These are phyloP conservation scores for Brachyptera risi DNA, from an alignment of 2,888 invertebrate species.

Conservation along the genomic window DNA sequence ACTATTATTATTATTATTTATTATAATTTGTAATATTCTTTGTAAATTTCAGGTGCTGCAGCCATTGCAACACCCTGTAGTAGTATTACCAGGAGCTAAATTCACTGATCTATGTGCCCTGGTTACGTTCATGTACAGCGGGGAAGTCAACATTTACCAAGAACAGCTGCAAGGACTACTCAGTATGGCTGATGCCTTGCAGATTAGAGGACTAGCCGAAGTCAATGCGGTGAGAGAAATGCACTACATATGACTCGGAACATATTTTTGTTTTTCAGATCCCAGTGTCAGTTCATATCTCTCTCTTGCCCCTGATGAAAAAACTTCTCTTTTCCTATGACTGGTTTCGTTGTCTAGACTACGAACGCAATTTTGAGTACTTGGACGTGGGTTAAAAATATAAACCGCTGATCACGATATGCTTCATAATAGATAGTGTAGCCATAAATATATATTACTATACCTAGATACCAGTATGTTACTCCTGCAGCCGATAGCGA, in stretches of 20 bases:
- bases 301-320: not conserved
- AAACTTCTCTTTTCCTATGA: not conserved
- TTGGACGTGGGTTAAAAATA: too few species aligned
- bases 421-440: too few species aligned
- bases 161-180: slow-evolving; percentile 72
- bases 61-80: slow-evolving; percentile 64
- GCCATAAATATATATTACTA: too few species aligned
- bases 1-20: too few species aligned
- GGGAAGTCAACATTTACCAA: slow-evolving; percentile 80
- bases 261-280: not conserved
- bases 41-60: slow-evolving; percentile 66
- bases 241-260: not conserved
- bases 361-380: too few species aligned
- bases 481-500: too few species aligned
- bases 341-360: too few species aligned
- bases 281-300: too few species aligned
- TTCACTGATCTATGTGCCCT: slow-evolving; percentile 68
- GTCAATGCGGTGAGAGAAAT: slow-evolving; percentile 64
- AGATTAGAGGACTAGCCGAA: slow-evolving; percentile 77
- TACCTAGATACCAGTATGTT: too few species aligned
- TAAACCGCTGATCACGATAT: too few species aligned
- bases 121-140: slow-evolving; percentile 83
- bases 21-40: too few species aligned
- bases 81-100: slow-evolving; percentile 67
- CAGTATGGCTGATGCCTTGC: slow-evolving; percentile 71